Conservation (phyloP, 2,888 invertebrate species). For the Stegana nigrithorax region DNA sequence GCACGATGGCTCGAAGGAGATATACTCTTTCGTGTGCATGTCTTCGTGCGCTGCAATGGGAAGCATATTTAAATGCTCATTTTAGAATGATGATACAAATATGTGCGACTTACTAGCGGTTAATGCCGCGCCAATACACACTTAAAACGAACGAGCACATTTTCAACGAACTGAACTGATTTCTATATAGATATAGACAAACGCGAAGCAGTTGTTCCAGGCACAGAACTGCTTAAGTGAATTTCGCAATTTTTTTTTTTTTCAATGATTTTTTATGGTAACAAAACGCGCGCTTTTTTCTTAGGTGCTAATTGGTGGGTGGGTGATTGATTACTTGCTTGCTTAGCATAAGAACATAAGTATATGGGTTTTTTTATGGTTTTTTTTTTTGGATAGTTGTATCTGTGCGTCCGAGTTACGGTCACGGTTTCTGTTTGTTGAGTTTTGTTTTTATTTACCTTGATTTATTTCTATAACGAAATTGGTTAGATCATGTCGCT, state of each 20-base stretch:
- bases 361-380: conserved; percentile 3
- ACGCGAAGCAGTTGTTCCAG: neutral
- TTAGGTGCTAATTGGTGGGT: neutral
- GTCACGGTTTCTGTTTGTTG: too few species aligned
- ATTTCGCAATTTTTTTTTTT: too few species aligned
- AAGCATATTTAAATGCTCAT: too few species aligned
- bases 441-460: conserved; percentile 60
- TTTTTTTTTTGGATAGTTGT: neutral
- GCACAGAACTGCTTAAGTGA: neutral
- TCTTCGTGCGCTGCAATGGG: conserved; percentile 59
- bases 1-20: conserved; percentile 56
- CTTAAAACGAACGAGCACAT: neutral
- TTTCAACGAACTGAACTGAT: neutral
- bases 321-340: conserved; percentile 26
- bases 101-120: conserved; percentile 62
- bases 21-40: conserved; percentile 47
- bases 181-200: neutral
- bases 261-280: too few species aligned
- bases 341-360: conserved; percentile 34
- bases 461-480: conserved; percentile 66
- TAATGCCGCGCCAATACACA: neutral
- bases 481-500: conserved; percentile 65
- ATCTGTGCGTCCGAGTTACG: neutral
- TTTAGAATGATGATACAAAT: conserved; percentile 54
- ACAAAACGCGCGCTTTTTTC: neutral